Percentiles rank a stretch among this genome's conserved stretches.
phyloP scores from a whole-genome alignment of 1,140 invertebrate genomes.

The Drosophila busckii region DNA sequence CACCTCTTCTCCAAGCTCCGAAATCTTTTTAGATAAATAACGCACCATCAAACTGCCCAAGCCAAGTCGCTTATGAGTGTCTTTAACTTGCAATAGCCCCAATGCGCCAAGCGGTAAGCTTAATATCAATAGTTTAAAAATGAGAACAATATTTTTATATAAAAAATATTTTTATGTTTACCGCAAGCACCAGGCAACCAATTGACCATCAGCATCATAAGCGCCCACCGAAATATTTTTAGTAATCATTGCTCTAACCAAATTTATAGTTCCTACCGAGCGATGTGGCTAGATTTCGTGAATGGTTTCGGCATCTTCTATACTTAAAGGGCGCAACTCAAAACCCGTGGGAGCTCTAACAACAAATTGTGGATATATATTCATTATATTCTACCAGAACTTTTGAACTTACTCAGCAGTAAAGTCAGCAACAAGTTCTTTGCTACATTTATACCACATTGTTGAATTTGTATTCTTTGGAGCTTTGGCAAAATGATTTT shows the following conservation, averaged over 20 bases:
- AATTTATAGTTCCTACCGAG: conserved; percentile 24
- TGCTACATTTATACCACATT: conserved; percentile 41
- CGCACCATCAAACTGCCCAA: conserved; percentile 60
- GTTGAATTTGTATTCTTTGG: neutral
- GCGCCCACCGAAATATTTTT: conserved; percentile 49
- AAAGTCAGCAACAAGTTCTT: conserved; percentile 36
- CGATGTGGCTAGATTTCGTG: conserved; percentile 67
- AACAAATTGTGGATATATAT: no score
- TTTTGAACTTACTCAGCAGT: conserved; percentile 28
- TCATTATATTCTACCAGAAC: no score
- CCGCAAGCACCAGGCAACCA: conserved; percentile 68
- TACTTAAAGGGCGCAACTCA: conserved; percentile 9
- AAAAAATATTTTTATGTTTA: neutral
- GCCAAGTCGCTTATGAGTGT: conserved; percentile 55
- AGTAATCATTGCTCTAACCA: conserved; percentile 42
- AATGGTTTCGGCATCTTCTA: conserved; percentile 40
- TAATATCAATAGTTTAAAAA: neutral
- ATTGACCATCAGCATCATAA: conserved; percentile 46
- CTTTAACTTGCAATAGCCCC: conserved; percentile 59
- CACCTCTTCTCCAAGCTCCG: conserved; percentile 45
- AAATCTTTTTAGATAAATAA: conserved; percentile 49
- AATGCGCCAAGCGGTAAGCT: conserved; percentile 57
- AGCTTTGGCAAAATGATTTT: conserved; percentile 4
- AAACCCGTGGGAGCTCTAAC: conserved; percentile 44
- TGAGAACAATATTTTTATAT: neutral